phyloP scores from a whole-genome alignment of 2,797 vertebrate species.

The Cottoperca gobio region DNA sequence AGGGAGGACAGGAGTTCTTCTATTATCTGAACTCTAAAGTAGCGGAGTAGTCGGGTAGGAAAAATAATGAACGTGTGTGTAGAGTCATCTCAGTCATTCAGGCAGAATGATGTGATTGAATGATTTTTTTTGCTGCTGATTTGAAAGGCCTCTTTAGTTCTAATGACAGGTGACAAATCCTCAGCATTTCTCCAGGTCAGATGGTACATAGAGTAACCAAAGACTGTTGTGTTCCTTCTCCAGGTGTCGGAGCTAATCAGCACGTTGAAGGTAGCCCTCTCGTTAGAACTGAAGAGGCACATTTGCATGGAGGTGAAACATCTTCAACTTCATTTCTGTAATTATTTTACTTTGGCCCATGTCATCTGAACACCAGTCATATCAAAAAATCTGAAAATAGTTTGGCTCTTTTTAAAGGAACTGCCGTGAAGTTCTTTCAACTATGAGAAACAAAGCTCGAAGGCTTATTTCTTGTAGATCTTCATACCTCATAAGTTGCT shows the following conservation, averaged over 20 bases:
- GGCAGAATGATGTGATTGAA: conserved; percentile 11
- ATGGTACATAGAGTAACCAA: neutral
- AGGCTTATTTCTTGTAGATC: neutral
- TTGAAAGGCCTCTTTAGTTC: neutral
- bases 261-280: neutral
- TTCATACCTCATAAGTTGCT: neutral
- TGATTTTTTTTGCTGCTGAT: neutral
- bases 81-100: neutral
- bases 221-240: neutral
- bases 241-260: neutral
- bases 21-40: conserved; percentile 3
- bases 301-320: conserved; percentile 3
- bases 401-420: neutral
- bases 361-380: conserved; percentile 4
- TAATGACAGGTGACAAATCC: neutral
- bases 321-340: conserved; percentile 6
- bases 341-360: conserved; percentile 3
- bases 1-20: conserved; percentile 25
- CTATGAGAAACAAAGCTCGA: neutral
- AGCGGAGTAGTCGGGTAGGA: conserved; percentile 5
- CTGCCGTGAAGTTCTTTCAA: neutral
- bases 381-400: neutral
- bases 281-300: conserved; percentile 6
- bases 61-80: conserved; percentile 9
- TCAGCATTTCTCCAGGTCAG: neutral